phyloP scores from a whole-genome alignment of 2,797 vertebrate species.

The Somateria mollissima region DNA sequence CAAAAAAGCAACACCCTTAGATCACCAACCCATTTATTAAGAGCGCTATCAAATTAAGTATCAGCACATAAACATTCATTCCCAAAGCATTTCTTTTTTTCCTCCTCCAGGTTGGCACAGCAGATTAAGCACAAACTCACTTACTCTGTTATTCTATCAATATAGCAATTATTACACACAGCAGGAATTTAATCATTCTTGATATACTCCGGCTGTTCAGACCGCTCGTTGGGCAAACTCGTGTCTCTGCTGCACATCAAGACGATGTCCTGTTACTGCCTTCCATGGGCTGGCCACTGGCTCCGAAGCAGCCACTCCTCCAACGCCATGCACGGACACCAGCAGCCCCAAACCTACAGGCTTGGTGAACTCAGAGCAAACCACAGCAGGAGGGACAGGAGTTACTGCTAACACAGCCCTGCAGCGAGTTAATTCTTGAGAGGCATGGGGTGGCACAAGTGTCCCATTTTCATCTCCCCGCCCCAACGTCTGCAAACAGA shows the following conservation, averaged over 20 bases:
- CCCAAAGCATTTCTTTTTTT: background rate
- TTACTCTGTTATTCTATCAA: background rate
- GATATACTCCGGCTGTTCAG: background rate
- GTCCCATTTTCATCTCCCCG: background rate
- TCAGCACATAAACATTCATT: conserved; percentile 6
- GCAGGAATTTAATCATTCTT: conserved; percentile 49
- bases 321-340: fast-evolving
- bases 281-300: fast-evolving
- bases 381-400: background rate
- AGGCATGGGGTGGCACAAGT: background rate
- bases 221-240: background rate
- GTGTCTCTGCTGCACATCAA: background rate
- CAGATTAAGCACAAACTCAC: conserved; percentile 50
- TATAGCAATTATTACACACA: conserved; percentile 52
- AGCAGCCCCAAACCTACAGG: background rate
- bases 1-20: background rate
- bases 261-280: background rate
- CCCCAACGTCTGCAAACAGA: background rate
- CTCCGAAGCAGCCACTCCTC: background rate
- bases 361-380: background rate
- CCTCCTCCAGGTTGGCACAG: background rate
- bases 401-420: background rate
- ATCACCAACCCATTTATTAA: conserved; percentile 39
- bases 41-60: conserved; percentile 27
- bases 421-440: background rate